Evolutionary conservation across 2,797 vertebrate species (phyloP), one percentile per base, ranked within the genome.

Genomic region (Channallabes apus): DNA sequence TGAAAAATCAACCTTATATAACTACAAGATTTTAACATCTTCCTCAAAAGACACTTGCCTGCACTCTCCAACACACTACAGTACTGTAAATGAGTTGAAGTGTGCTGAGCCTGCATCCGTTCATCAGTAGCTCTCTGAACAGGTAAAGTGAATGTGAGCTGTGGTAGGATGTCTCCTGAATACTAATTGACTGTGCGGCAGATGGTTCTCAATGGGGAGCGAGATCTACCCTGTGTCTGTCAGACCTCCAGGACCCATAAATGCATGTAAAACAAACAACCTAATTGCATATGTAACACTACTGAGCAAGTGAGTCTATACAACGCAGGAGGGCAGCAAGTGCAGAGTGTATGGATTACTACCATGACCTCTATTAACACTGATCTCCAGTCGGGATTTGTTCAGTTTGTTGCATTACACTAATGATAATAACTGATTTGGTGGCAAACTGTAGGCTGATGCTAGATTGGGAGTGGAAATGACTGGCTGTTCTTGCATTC

Each of bases 181-280:
- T 96, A 96, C 96, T 96, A 95, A 96, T 96, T 95, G 93, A 92
- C 91, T 94, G 85, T 92, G 94, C 86, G 75, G 93, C 95, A 95
- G 96, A 96, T 96, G 96, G 91, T 94, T 91, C 94, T 91, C 95
- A 94, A 94, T 93, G 93, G 94, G 95, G 93, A 90, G 88, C 82
- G 86, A 29, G 92, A 93, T 94, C 93, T 94, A 92, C 94, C 96
- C 94, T 94, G 94, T 94, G 93, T 93, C 96, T 96, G 95, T 95
- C 94, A 93, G 93, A 94, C 95, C 95, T 95, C 92, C 92, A 94
- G 95, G 96, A 95, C 95, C 94, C 95, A 96, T 96, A 96, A 96
- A 95, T 94, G 94, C 96, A 95, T 96, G 95, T 96, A 96, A 95
- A 96, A 96, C 96, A 97, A 98, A 97, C 95, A 96, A 94, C 93